phyloP scores from a whole-genome alignment of 1,140 invertebrate genomes.

The Eupristina koningsbergeri region DNA sequence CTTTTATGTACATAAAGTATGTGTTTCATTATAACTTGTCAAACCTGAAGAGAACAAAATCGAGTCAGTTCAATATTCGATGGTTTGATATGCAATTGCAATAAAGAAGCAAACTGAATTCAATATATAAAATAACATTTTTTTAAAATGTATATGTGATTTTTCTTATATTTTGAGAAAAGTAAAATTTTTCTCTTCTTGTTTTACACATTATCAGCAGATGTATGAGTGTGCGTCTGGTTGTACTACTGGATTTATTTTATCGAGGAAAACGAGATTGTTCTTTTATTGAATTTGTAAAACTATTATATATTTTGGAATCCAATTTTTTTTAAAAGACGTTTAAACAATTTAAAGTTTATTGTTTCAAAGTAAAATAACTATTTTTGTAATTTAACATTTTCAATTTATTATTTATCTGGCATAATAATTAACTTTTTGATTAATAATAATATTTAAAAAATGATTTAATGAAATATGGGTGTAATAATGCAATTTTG shows the following conservation, averaged over 20 bases:
- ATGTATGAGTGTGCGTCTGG: neutral
- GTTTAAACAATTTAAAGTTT: neutral
- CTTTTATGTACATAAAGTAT: too few relatives aligned
- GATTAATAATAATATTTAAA: too few relatives aligned
- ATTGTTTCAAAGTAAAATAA: too few relatives aligned
- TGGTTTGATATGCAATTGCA: slow-evolving; percentile 26
- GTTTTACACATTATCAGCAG: slow-evolving; percentile 4
- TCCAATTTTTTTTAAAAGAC: neutral
- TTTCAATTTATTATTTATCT: too few relatives aligned
- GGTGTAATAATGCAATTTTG: too few relatives aligned
- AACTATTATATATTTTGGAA: neutral
- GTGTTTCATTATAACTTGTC: neutral
- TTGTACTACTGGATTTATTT: too few relatives aligned
- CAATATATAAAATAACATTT: slow-evolving; percentile 64
- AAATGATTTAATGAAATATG: too few relatives aligned
- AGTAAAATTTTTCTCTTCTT: neutral
- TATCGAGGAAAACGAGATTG: too few relatives aligned
- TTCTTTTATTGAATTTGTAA: neutral
- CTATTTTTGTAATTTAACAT: too few relatives aligned
- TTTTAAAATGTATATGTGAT: too few relatives aligned
- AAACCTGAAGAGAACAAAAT: slow-evolving; percentile 66
- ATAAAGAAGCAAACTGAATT: neutral
- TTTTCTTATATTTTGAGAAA: too few relatives aligned
- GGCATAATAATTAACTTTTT: too few relatives aligned
- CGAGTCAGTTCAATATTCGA: slow-evolving; percentile 47